Evolutionary conservation across 1,140 invertebrate genomes (phyloP).

Genomic region (Himalopsyche phryganea): DNA sequence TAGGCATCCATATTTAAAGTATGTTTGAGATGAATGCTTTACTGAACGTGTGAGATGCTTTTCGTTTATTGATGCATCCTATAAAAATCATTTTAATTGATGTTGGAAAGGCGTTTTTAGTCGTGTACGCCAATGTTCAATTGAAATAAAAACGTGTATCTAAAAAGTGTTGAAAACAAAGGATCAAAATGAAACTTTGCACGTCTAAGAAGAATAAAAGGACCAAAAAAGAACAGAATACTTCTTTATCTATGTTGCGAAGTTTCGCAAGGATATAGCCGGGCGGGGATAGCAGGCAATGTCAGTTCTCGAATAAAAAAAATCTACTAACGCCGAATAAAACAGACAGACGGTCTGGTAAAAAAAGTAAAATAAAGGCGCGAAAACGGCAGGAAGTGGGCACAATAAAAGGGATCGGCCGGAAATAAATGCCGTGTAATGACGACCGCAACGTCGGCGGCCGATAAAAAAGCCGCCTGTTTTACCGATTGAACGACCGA

Average conservation of each 20-base stretch:
- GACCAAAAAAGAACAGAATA: conserved; percentile 17
- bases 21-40: too few species aligned
- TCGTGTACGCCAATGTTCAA: too few species aligned
- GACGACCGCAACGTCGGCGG: conserved; percentile 30
- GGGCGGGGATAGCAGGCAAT: conserved; percentile 21
- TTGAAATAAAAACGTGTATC: conserved; percentile 14
- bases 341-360: conserved; percentile 17
- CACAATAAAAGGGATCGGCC: conserved; percentile 33
- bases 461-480: conserved; percentile 17
- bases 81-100: too few species aligned
- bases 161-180: conserved; percentile 33
- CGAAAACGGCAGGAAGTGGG: conserved; percentile 20
- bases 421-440: conserved; percentile 36
- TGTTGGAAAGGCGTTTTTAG: too few species aligned
- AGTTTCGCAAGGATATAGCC: conserved; percentile 22
- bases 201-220: conserved; percentile 27
- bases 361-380: conserved; percentile 18
- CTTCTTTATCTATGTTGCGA: conserved; percentile 27
- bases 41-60: too few species aligned
- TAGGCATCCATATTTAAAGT: too few species aligned
- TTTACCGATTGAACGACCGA: conserved; percentile 11
- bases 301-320: conserved; percentile 29
- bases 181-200: conserved; percentile 34
- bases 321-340: conserved; percentile 35
- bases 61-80: too few species aligned